Base-by-base conservation (phyloP, 2,113 vertebrate species). In the Pteruthius melanotis region DNA sequence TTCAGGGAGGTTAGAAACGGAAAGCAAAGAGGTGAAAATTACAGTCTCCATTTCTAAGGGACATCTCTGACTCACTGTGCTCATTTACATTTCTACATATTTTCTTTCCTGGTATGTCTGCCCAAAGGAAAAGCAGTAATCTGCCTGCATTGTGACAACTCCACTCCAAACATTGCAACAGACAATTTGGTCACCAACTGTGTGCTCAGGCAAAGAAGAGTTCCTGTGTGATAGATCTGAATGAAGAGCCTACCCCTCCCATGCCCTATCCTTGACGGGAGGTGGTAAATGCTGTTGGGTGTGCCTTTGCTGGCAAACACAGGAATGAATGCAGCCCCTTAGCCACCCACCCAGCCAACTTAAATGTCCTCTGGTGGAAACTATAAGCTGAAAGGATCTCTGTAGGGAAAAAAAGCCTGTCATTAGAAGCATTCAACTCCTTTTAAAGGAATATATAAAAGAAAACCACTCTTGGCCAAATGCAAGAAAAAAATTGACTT, bases 401-500 rank as follows among this genome's bases (percentile, higher is more conserved):
- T 84, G 35, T 16, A 59, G 63, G 20, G 21, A 49, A 74, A 70
- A 87, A 74, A 11, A 33, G 3, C 8, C 8, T 40, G 20, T 53
- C 77, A 39, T 40, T 6, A 83, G 74, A 76, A 64, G 39, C 60
- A 83, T 80, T 44, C 0, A 17, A 66, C 82, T 79, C 65, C n/a
- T 47, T 94, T 75, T 56, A 50, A n/a, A 50, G 19, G 13, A n/a
- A 27, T 69, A 7, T 70, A 56, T 54, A 47, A 86, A 89, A 86
- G 87, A 79, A 94, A 93, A 47, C 49, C 56, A 68, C 44, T 83
- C 22, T 90, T 75, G 65, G 14, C 63, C 49, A 86, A 95, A 91
- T 76, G 68, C 37, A 76, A 83, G 88, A 37, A 93, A 94, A 95
- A 97, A 87, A 60, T 28, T 74, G 44, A 91, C 89, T 97, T 97